These are phyloP conservation scores for Cinara cedri DNA, from an alignment of 2,888 invertebrate species.

Conservation along the genomic window DNA sequence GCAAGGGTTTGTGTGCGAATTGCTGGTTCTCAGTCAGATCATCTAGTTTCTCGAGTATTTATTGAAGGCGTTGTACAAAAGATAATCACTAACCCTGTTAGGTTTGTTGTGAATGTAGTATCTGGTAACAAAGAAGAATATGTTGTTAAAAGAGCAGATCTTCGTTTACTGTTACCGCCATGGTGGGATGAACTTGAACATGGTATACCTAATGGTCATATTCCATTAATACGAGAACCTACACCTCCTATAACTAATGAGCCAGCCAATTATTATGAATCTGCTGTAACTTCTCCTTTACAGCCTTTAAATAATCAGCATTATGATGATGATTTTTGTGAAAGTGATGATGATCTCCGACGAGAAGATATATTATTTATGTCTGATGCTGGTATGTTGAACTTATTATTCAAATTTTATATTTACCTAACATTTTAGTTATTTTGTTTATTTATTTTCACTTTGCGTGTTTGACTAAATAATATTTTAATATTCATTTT, in stretches of 20 bases:
- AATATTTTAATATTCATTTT: no score
- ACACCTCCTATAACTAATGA: constrained; percentile 53
- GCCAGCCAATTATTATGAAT: constrained; percentile 61
- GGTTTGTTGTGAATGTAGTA: constrained; percentile 72
- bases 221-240: constrained; percentile 60
- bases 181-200: constrained; percentile 91
- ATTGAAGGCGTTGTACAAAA: constrained; percentile 82
- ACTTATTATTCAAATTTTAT: not conserved
- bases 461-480: no score
- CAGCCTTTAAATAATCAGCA: constrained; percentile 63
- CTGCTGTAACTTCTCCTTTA: constrained; percentile 69
- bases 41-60: constrained; percentile 73
- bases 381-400: constrained; percentile 72
- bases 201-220: constrained; percentile 60
- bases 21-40: constrained; percentile 62
- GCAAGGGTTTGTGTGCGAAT: constrained; percentile 72
- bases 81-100: constrained; percentile 71
- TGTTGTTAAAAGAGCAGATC: constrained; percentile 85
- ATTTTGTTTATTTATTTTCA: no score
- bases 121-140: constrained; percentile 66
- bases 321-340: constrained; percentile 82
- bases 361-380: constrained; percentile 85
- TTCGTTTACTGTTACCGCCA: constrained; percentile 88
- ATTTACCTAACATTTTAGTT: not conserved
- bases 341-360: constrained; percentile 88